Evolutionary conservation across 2,888 invertebrate species (phyloP), one percentile per base, ranked within the genome.

Genomic region (Linyphia triangularis): DNA sequence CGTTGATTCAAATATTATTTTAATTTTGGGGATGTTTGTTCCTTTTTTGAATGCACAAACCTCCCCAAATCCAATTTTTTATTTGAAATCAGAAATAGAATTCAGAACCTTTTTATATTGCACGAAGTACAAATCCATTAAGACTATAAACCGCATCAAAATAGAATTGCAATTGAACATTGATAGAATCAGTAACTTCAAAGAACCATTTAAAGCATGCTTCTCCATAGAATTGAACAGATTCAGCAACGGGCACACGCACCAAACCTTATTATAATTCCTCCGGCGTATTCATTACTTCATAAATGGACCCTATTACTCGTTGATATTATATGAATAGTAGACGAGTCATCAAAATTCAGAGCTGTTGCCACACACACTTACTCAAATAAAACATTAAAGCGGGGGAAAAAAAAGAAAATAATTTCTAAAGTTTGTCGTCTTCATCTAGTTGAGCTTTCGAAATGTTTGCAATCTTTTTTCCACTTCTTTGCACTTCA

Each of bases 381-480:
- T 63, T 82, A 82, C 72, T 72, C 72, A 72, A 82, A 82, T 82
- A 82, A 82, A 82, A 63, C 82, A 82, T 82, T 72, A 22, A 1
- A 0, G 16, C 13, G 28, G 19, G 3, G 33, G 22, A 63, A 19
- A 33, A 43, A 22, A 26, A 13, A 72, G 37, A 43, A 26, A 19
- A 78, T 24, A 24, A 63, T 82, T 40, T 82, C 37, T 28, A 81
- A 81, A 57, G 81, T 70, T 77, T 81, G 81, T 72, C 82, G 72
- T 72, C 82, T 82, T 72, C 72, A 72, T 82, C 82, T 72, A 43
- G 72, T 82, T 63, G 61, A 70, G 70, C 24, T 72, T 63, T 70
- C 40, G 33, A 33, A 82, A 72, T 82, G 82, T 82, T 82, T 82
- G 72, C 30, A 22, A 59, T 61, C 40, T 61, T 57, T 43, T 26